Base-by-base conservation (phyloP, 37 sponge, comb jelly and placozoan genomes). In the Oscarella lobularis region DNA sequence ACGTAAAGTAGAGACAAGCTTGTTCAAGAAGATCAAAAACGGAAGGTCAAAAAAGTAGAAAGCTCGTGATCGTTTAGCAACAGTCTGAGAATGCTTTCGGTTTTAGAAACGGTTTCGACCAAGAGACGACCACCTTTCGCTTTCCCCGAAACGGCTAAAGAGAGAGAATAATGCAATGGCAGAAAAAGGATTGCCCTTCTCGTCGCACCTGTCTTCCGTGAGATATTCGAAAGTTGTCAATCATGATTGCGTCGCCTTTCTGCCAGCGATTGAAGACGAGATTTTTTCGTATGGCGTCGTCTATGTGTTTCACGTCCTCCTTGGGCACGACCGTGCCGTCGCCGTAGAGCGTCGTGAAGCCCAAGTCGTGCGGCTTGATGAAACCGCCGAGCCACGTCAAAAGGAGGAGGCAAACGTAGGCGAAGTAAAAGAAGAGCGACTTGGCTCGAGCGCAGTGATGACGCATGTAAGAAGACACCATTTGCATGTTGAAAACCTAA, bases 231-330 rank as follows among this genome's bases (percentile, higher is more conserved):
- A 76, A 88, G 73, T 88, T 88, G 41, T 88, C 89, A 3, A 88
- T 82, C 80, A 88, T 79, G 14, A 88, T 37, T 3, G 85, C 36
- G 67, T 88, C 89, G 9, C 89, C 89, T 35, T 80, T 66, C 70
- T 81, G 9, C 89, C 89, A 88, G 66, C 83, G 79, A 70, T 81
- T 78, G 77, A 85, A 85, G n/a, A 85, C 83, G 83, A 82, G 72
- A 75, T 85, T 85, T 73, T 68, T 74, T 80, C 82, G 79, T 54
- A 79, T 74, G 36, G 82, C 75, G 37, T 84, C 82, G 38, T 77
- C 41, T 40, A 85, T 73, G 39, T 81, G 85, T 3, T 36, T 34
- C 9, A 75, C n/a, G 20, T 85, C 75, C 3, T 3, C 2, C 38
- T 81, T 80, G 0, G 85, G 66, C 29, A 88, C 78, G 66, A 82